phyloP scores from a whole-genome alignment of 1,140 invertebrate species.

The Drosophila paulistorum region DNA sequence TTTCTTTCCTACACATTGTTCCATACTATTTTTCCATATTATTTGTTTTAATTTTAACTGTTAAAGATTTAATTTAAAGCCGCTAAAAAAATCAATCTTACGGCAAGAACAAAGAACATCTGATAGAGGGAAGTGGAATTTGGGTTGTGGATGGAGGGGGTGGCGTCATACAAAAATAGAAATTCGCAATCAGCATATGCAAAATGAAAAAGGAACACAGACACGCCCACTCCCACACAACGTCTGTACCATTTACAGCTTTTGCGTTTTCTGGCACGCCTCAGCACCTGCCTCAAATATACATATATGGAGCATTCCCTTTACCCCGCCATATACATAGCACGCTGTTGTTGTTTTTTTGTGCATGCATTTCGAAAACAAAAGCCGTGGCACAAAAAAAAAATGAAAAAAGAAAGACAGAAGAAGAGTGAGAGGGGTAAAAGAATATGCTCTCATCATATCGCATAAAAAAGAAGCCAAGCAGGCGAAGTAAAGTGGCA shows the following conservation, averaged over 20 bases:
- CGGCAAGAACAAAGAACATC: not conserved
- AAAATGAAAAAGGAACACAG: slow-evolving; percentile 59
- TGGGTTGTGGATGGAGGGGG: too few species aligned
- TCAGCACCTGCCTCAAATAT: slow-evolving; percentile 38
- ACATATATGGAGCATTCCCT: slow-evolving; percentile 1
- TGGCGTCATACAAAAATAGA: slow-evolving; percentile 26
- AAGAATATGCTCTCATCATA: slow-evolving; percentile 65
- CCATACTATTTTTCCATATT: too few species aligned
- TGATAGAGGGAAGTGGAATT: too few species aligned
- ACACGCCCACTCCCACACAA: slow-evolving; percentile 10
- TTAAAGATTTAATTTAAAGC: slow-evolving; percentile 36
- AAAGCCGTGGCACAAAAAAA: slow-evolving; percentile 17
- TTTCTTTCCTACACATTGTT: slow-evolving; percentile 19
- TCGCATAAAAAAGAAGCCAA: slow-evolving; percentile 36
- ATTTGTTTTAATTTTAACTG: slow-evolving; percentile 1
- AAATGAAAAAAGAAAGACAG: not conserved
- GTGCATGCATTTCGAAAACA: slow-evolving; percentile 42
- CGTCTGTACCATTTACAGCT: slow-evolving; percentile 37
- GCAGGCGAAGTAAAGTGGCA: slow-evolving; percentile 49
- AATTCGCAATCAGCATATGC: slow-evolving; percentile 77
- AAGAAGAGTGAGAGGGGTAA: not conserved
- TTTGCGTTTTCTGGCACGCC: slow-evolving; percentile 31
- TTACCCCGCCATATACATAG: too few species aligned
- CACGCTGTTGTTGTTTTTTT: not conserved
- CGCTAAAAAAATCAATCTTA: slow-evolving; percentile 4